Percentiles rank a stretch among this genome's conserved stretches.
Evolutionary conservation across 1,140 invertebrate species (phyloP).

Genomic region (Pogonomyrmex barbatus): DNA sequence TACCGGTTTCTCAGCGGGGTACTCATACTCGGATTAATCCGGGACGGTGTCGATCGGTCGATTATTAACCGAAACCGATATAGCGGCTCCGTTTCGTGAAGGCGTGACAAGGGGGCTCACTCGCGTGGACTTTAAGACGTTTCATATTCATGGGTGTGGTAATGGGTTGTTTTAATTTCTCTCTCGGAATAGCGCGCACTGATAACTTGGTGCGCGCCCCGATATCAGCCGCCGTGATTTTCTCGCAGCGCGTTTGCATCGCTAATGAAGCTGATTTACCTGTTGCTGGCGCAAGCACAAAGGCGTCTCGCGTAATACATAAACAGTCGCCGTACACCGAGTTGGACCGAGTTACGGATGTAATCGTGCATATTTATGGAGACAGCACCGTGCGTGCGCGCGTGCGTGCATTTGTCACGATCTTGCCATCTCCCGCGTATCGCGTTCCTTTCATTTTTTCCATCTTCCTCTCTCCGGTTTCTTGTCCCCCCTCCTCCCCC

Average conservation of each 20-base stretch:
- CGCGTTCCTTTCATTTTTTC: background rate
- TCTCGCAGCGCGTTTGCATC: slow-evolving; percentile 65
- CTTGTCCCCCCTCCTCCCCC: background rate
- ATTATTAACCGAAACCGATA: slow-evolving; percentile 53
- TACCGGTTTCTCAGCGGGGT: background rate
- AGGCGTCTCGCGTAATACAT: slow-evolving; percentile 17
- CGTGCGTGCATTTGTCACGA: background rate
- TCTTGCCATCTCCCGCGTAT: background rate
- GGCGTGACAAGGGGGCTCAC: background rate
- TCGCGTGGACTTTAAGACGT: slow-evolving; percentile 58
- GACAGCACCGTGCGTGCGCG: background rate
- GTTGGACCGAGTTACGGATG: background rate
- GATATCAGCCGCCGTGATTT: slow-evolving; percentile 63
- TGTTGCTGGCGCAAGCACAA: slow-evolving; percentile 47
- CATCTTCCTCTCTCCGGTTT: too few relatives aligned
- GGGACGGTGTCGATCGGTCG: slow-evolving; percentile 19
- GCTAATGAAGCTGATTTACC: slow-evolving; percentile 72
- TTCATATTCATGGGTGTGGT: slow-evolving; percentile 74
- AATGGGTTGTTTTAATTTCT: slow-evolving; percentile 66
- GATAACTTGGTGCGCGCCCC: slow-evolving; percentile 61
- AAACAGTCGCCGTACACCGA: slow-evolving; percentile 23
- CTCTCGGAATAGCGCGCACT: slow-evolving; percentile 34
- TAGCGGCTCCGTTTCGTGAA: slow-evolving; percentile 7
- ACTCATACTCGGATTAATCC: slow-evolving; percentile 6
- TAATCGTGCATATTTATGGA: background rate